These are phyloP conservation scores for Diceros bicornis DNA, from an alignment of 2,797 vertebrate species.

Conservation along the genomic window DNA sequence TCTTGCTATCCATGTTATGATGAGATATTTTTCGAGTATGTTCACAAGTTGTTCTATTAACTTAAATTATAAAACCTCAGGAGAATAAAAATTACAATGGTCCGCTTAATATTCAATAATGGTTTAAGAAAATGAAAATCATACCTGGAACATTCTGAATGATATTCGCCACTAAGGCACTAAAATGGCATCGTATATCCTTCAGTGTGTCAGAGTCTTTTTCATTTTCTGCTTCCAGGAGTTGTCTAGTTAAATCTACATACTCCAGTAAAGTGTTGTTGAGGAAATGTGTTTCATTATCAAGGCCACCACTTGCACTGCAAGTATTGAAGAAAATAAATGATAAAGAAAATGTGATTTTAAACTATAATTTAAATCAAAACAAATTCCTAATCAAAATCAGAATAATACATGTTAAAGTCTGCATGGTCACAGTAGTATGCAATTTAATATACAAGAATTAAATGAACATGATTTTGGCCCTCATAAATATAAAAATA, in stretches of 20 bases:
- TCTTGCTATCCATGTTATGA: neutral
- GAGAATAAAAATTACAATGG: neutral
- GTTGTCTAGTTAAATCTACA: slow-evolving; percentile 97
- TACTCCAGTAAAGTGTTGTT: slow-evolving; percentile 98
- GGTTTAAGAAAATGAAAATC: slow-evolving; percentile 1
- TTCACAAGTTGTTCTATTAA: slow-evolving; percentile 8
- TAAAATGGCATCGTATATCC: slow-evolving; percentile 99
- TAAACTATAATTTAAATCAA: neutral
- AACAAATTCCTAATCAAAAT: slow-evolving; percentile 29
- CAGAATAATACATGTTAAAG: neutral
- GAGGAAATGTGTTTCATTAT: slow-evolving; percentile 98
- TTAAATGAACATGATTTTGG: neutral
- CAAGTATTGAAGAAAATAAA: slow-evolving; percentile 65
- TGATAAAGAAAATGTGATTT: neutral
- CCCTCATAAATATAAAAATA: slow-evolving; percentile 24
- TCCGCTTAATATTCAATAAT: neutral
- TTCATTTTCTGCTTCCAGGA: slow-evolving; percentile 99
- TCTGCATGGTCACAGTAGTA: neutral
- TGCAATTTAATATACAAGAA: neutral
- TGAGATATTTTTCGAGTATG: neutral
- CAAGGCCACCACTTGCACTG: slow-evolving; percentile 98
- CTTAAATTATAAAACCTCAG: neutral
- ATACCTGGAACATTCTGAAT: slow-evolving; percentile 99
- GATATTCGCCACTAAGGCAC: slow-evolving; percentile 99
- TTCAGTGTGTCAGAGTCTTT: slow-evolving; percentile 98